Conservation (phyloP, 2,797 vertebrate genomes). For the Acanthopagrus latus region DNA sequence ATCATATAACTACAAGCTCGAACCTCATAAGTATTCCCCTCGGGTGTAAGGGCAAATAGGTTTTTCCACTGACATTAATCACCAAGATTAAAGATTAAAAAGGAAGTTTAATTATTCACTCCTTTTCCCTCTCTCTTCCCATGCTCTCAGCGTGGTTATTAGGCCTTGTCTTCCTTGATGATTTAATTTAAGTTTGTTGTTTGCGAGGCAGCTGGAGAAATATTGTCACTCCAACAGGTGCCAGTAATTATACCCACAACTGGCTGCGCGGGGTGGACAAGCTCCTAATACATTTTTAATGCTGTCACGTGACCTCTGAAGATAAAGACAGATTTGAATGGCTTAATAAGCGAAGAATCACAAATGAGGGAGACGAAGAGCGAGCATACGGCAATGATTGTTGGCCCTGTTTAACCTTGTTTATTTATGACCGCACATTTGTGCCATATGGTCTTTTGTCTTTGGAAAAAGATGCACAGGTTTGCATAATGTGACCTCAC, state of each 20-base stretch:
- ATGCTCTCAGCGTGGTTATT: constrained; percentile 21
- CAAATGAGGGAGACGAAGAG: constrained; percentile 13
- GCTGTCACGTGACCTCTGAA: constrained; percentile 7
- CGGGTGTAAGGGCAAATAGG: constrained; percentile 65
- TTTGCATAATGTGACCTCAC: constrained; percentile 65
- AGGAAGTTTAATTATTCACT: constrained; percentile 80
- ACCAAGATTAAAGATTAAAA: constrained; percentile 79
- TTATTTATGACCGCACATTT: constrained; percentile 47
- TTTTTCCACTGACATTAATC: constrained; percentile 78
- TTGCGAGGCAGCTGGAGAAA: constrained; percentile 18
- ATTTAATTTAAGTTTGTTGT: constrained; percentile 43
- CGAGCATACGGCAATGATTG: constrained; percentile 5
- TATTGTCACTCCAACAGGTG: constrained; percentile 58
- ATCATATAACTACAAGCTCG: constrained; percentile 54
- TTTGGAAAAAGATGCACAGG: constrained; percentile 30
- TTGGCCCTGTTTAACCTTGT: constrained; percentile 71
- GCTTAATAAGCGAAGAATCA: constrained; percentile 27
- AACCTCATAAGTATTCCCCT: constrained; percentile 72
- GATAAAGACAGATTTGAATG: constrained; percentile 24
- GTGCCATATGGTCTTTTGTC: constrained; percentile 43
- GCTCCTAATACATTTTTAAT: constrained; percentile 48
- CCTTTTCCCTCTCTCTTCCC: constrained; percentile 29
- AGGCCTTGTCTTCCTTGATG: constrained; percentile 31
- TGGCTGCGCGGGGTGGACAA: neutral
- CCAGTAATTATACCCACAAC: constrained; percentile 35